A percentile compares a stretch with the other conserved stretches of the same genome.
phyloP scores from a whole-genome alignment of 2,888 invertebrate genomes.

The Lithophane socia region DNA sequence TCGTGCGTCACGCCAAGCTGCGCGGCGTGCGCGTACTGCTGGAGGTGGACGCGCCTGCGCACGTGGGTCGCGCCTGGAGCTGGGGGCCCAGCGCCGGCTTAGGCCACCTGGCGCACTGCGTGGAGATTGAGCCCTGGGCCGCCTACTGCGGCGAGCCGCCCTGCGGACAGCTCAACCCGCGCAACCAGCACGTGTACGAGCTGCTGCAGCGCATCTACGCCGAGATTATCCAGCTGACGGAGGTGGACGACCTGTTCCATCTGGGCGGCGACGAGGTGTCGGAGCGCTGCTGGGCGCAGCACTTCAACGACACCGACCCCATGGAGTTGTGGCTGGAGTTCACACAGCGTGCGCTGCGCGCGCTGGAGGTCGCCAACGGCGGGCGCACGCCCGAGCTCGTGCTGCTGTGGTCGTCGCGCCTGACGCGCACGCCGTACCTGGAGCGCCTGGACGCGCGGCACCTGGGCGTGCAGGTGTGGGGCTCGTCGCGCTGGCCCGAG shows the following conservation, averaged over 20 bases:
- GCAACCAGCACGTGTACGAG: conserved; percentile 94
- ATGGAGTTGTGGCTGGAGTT: conserved; percentile 95
- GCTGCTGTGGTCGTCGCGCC: conserved; percentile 94
- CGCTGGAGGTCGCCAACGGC: conserved; percentile 91
- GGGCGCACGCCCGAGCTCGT: conserved; percentile 90
- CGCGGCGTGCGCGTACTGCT: conserved; percentile 96
- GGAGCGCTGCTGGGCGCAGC: conserved; percentile 94
- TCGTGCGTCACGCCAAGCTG: conserved; percentile 94
- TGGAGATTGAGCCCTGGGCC: conserved; percentile 95
- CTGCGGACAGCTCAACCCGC: conserved; percentile 96
- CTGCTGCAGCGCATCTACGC: conserved; percentile 93
- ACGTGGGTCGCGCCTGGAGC: conserved; percentile 96
- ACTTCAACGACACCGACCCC: conserved; percentile 94
- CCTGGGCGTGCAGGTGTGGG: conserved; percentile 95
- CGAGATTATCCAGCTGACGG: conserved; percentile 93
- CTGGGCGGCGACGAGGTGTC: conserved; percentile 96
- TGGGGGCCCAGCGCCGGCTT: conserved; percentile 94
- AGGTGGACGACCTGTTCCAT: conserved; percentile 95
- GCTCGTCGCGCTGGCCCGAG: conserved; percentile 95
- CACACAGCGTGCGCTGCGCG: conserved; percentile 91
- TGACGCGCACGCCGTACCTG: conserved; percentile 93
- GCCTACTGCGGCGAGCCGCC: conserved; percentile 96
- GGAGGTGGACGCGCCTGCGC: conserved; percentile 97
- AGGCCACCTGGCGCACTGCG: conserved; percentile 95
- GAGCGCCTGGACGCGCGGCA: conserved; percentile 89